phyloP scores from a whole-genome alignment of 2,888 invertebrate genomes.

The Tipula unca region DNA sequence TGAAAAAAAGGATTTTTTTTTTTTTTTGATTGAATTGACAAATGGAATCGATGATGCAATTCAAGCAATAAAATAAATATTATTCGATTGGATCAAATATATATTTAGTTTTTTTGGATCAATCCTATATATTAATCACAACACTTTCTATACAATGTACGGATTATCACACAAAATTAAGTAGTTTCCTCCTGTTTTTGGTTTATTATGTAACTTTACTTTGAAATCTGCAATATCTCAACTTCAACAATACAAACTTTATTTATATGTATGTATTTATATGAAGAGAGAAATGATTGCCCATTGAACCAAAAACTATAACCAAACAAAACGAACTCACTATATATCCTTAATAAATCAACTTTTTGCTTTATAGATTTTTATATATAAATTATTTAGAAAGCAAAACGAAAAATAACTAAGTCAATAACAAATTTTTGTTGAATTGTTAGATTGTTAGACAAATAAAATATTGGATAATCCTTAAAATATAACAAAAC shows the following conservation, averaged over 20 bases:
- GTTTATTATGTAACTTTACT: background rate
- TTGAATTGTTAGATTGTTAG: background rate
- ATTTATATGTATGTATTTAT: background rate
- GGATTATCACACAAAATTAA: background rate
- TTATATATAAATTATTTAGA: background rate
- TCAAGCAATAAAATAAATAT: background rate
- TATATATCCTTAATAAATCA: conserved; percentile 2
- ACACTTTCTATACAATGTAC: background rate
- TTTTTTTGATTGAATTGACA: background rate
- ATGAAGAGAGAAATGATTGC: background rate
- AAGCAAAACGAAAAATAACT: background rate
- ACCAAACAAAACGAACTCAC: background rate
- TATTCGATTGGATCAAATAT: too few relatives aligned
- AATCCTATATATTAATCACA: background rate
- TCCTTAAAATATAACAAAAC: background rate
- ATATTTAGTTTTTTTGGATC: background rate
- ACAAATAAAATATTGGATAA: conserved; percentile 8
- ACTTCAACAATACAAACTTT: background rate
- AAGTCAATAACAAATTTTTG: background rate
- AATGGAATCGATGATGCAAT: background rate
- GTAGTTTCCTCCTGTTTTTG: background rate
- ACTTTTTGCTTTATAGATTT: background rate
- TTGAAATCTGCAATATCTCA: background rate
- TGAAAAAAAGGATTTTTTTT: background rate
- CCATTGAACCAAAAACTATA: background rate